These are phyloP conservation scores for Labrus mixtus DNA, from an alignment of 2,113 vertebrate genomes.

Conservation along the genomic window DNA sequence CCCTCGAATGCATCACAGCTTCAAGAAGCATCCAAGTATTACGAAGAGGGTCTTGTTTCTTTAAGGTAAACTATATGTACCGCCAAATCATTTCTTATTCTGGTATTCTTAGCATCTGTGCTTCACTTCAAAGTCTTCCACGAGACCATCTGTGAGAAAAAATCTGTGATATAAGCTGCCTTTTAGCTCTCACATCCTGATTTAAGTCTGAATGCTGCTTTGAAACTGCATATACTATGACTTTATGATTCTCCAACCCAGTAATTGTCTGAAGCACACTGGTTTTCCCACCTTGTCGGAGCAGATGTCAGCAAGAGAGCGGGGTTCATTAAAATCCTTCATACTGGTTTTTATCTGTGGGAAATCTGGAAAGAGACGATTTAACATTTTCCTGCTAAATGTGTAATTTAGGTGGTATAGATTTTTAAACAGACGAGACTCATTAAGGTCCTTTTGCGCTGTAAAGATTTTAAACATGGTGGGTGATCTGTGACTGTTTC, in stretches of 20 bases:
- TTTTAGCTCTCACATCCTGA: slow-evolving; percentile 38
- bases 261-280: slow-evolving; percentile 29
- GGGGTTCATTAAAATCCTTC: slow-evolving; percentile 50
- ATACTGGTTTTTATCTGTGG: neutral
- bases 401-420: neutral
- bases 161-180: slow-evolving; percentile 24
- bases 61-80: slow-evolving; percentile 34
- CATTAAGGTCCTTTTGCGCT: neutral
- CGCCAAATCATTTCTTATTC: slow-evolving; percentile 11
- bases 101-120: slow-evolving; percentile 68
- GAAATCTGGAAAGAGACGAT: neutral
- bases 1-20: slow-evolving; percentile 57
- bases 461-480: neutral
- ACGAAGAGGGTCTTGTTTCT: slow-evolving; percentile 33
- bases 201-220: slow-evolving; percentile 32
- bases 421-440: neutral
- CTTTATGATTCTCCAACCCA: slow-evolving; percentile 14
- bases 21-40: slow-evolving; percentile 37
- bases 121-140: slow-evolving; percentile 62
- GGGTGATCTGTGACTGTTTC: slow-evolving; percentile 7
- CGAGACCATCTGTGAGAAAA: slow-evolving; percentile 46
- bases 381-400: neutral
- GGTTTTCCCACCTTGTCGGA: neutral
- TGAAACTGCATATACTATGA: slow-evolving; percentile 6
- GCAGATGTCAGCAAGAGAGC: slow-evolving; percentile 12